Evolutionary conservation across 2,888 invertebrate species (phyloP).

Genomic region (Cordilura impudica): DNA sequence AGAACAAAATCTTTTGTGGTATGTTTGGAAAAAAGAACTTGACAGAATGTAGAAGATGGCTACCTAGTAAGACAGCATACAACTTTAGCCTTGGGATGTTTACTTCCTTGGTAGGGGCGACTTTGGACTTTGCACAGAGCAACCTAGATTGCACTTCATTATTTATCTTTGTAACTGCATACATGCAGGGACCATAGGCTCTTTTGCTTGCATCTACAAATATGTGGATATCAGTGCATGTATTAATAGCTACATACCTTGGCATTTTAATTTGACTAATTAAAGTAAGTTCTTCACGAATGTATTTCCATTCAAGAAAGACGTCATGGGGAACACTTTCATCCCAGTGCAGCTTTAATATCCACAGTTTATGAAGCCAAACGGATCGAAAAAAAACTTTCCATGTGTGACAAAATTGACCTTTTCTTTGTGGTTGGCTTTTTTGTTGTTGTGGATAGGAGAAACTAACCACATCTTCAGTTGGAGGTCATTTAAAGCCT

Average conservation of each 20-base stretch:
- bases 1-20: constrained; percentile 3
- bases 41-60: constrained; percentile 7
- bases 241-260: constrained; percentile 5
- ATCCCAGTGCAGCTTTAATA: constrained; percentile 32
- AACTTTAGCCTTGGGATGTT: constrained; percentile 34
- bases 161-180: neutral
- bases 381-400: constrained; percentile 39
- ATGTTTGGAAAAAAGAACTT: neutral
- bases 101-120: constrained; percentile 29
- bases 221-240: constrained; percentile 3
- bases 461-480: constrained; percentile 25
- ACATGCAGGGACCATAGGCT: constrained; percentile 33
- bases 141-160: too few species aligned
- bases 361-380: constrained; percentile 35
- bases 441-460: neutral
- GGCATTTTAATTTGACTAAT: neutral
- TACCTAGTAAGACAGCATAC: constrained; percentile 26
- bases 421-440: constrained; percentile 27
- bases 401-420: constrained; percentile 49
- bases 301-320: neutral
- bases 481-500: constrained; percentile 49
- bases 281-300: neutral
- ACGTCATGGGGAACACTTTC: constrained; percentile 13
- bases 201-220: constrained; percentile 30
- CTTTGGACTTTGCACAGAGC: constrained; percentile 32